phyloP scores from a whole-genome alignment of 2,888 invertebrate genomes.

The Saturnia japonica region DNA sequence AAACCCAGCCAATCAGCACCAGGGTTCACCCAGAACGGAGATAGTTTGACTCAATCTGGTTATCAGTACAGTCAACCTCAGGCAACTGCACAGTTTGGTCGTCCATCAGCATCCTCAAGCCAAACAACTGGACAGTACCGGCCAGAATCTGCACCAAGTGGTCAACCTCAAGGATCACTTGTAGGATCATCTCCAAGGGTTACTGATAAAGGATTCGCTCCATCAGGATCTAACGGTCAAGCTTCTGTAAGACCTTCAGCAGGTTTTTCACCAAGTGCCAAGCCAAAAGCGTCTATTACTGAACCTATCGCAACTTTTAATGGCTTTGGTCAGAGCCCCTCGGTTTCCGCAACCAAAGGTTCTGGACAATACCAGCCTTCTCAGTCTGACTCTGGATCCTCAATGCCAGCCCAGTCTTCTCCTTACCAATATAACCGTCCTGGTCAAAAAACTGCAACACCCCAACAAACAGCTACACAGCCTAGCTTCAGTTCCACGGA shows the following conservation, averaged over 20 bases:
- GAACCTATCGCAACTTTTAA: neutral
- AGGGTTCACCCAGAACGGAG: neutral
- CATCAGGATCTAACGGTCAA: constrained; percentile 10
- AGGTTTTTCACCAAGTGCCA: neutral
- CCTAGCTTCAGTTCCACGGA: constrained; percentile 17
- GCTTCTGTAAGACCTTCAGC: constrained; percentile 6
- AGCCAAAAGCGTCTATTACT: neutral
- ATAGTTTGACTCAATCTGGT: neutral
- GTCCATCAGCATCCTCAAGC: constrained; percentile 22
- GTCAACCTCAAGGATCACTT: constrained; percentile 28
- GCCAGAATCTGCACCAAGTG: constrained; percentile 23
- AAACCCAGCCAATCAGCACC: constrained; percentile 22
- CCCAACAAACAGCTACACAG: constrained; percentile 13
- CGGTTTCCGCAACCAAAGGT: constrained; percentile 18
- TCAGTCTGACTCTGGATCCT: constrained; percentile 27
- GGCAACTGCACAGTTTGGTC: neutral
- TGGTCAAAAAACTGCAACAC: constrained; percentile 23
- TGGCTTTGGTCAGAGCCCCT: constrained; percentile 9
- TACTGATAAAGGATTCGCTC: constrained; percentile 14
- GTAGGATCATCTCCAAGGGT: constrained; percentile 27
- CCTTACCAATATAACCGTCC: constrained; percentile 50
- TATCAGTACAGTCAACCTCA: constrained; percentile 12
- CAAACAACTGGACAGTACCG: constrained; percentile 11
- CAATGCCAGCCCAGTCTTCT: constrained; percentile 37
- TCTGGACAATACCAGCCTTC: constrained; percentile 24